Evolutionary conservation across 2,888 invertebrate species (phyloP).

Genomic region (Phyto melanocephala): DNA sequence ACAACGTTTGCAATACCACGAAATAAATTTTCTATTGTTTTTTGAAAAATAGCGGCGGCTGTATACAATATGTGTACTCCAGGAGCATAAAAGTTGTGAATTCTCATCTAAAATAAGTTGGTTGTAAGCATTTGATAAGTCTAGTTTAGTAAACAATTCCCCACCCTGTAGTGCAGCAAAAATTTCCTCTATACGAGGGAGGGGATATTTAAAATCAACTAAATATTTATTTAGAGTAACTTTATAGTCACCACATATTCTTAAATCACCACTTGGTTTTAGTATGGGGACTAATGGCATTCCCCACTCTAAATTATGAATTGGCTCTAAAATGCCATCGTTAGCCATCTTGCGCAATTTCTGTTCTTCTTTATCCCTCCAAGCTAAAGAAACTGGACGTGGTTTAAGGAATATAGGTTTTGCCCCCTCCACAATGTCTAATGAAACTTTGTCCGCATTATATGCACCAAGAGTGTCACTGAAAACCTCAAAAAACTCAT

Average conservation of each 20-base stretch:
- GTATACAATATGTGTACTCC: neutral
- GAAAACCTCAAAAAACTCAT: constrained; percentile 32
- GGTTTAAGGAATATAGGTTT: constrained; percentile 37
- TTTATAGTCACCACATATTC: no score
- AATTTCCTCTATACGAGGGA: no score
- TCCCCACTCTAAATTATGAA: constrained; percentile 55
- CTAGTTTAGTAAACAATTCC: no score
- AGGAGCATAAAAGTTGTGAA: no score
- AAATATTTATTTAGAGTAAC: constrained; percentile 35
- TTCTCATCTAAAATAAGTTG: no score
- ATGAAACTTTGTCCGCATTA: neutral
- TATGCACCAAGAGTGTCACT: neutral
- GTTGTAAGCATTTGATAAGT: no score
- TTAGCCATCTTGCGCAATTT: neutral
- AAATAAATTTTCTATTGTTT: constrained; percentile 53
- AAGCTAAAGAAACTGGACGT: constrained; percentile 13
- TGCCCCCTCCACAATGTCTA: neutral
- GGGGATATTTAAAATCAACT: constrained; percentile 35
- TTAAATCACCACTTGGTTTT: constrained; percentile 39
- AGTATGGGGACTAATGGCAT: constrained; percentile 44
- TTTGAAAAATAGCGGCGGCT: constrained; percentile 51
- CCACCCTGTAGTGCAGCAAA: no score
- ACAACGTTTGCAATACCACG: constrained; percentile 30
- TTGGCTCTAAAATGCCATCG: constrained; percentile 9
- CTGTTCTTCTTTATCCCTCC: neutral